phyloP scores from a whole-genome alignment of 2,797 vertebrate genomes.

The Rhinophrynus dorsalis region DNA sequence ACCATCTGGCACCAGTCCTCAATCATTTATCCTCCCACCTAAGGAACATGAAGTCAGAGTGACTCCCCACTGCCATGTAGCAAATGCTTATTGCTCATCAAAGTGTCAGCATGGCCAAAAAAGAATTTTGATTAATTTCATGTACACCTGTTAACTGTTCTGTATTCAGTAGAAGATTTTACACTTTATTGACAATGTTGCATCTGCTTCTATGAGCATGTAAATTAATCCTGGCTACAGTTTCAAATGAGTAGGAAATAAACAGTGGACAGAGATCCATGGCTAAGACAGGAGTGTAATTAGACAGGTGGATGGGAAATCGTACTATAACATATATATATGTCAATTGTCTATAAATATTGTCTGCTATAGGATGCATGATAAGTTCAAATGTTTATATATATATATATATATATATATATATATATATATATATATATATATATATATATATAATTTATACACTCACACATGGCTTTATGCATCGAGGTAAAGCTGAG shows the following conservation, averaged over 20 bases:
- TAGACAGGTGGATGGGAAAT: too few species aligned
- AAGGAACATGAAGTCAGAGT: conserved; percentile 37
- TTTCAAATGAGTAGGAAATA: conserved; percentile 29
- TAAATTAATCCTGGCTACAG: conserved; percentile 40
- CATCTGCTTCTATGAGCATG: conserved; percentile 34
- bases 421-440: too few species aligned
- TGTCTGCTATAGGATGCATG: too few species aligned
- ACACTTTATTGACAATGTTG: conserved; percentile 32
- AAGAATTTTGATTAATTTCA: conserved; percentile 42
- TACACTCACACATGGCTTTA: too few species aligned
- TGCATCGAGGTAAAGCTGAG: too few species aligned
- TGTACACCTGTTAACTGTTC: conserved; percentile 46
- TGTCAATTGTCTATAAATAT: too few species aligned
- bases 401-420: too few species aligned
- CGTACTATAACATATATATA: too few species aligned
- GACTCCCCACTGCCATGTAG: conserved; percentile 48
- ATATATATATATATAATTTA: too few species aligned
- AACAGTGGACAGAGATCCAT: conserved; percentile 23
- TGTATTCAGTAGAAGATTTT: conserved; percentile 24
- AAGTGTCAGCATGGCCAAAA: conserved; percentile 43
- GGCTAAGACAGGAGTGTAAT: neutral
- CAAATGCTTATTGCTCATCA: conserved; percentile 47
- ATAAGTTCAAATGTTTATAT: too few species aligned
- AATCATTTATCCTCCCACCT: conserved; percentile 50
- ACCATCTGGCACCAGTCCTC: conserved; percentile 46